Percentiles rank a stretch among this genome's conserved stretches.
Evolutionary conservation across 1,140 invertebrate genomes (phyloP).

Genomic region (Octopus sinensis): DNA sequence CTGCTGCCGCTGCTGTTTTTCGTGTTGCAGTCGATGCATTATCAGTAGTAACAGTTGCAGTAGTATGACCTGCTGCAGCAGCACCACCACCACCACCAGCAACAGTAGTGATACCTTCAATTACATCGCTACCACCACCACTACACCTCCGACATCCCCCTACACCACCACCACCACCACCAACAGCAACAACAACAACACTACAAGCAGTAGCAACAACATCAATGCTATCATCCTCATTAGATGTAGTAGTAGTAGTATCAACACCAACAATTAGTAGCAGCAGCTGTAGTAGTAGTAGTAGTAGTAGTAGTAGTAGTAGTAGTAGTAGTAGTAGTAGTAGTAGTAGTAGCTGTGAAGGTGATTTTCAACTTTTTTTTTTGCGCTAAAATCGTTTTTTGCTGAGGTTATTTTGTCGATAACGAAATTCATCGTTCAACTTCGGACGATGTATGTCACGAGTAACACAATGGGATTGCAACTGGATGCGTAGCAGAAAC

Average conservation of each 20-base stretch:
- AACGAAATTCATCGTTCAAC: not conserved
- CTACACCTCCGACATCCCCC: no score
- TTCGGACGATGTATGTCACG: not conserved
- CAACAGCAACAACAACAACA: conserved; percentile 3
- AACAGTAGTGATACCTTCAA: no score
- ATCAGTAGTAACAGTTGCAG: not conserved
- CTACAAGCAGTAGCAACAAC: conserved; percentile 14
- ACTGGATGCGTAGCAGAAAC: no score
- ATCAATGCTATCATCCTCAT: conserved; percentile 10
- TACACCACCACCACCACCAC: not conserved
- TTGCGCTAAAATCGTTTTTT: not conserved
- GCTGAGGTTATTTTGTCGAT: not conserved
- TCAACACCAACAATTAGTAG: not conserved
- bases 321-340: conserved; percentile 16
- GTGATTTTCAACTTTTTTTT: not conserved
- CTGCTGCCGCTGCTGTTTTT: not conserved
- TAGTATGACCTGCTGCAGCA: not conserved
- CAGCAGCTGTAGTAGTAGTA: not conserved
- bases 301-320: conserved; percentile 18
- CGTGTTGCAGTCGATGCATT: not conserved
- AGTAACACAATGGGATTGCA: no score
- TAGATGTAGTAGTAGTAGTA: conserved; percentile 22
- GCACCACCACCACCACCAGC: not conserved
- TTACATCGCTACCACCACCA: no score
- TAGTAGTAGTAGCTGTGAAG: conserved; percentile 18